Evolutionary conservation across 92 coral and sea anemone species (phyloP).

Genomic region (Parazoanthus darwini): DNA sequence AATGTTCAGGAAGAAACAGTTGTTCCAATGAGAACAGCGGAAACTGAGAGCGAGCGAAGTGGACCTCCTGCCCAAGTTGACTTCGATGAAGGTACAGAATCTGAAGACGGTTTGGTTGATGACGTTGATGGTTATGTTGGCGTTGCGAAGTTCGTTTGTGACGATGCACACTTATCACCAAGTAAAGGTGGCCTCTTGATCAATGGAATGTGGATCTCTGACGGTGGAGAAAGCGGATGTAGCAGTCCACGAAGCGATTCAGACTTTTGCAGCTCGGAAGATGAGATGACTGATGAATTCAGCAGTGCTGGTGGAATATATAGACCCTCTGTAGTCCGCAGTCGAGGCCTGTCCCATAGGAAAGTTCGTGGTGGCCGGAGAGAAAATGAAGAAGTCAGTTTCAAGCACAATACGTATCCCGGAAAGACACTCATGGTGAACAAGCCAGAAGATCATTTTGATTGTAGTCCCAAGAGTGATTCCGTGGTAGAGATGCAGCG

Average conservation of each 20-base stretch:
- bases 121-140: constrained; percentile 47
- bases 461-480: constrained; percentile 52
- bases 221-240: constrained; percentile 21
- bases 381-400: not conserved
- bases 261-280: constrained; percentile 67
- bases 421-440: constrained; percentile 2
- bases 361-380: constrained; percentile 7
- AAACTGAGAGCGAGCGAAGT: constrained; percentile 7
- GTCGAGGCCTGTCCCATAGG: not conserved
- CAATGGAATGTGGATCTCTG: constrained; percentile 66
- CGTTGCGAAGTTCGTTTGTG: constrained; percentile 48
- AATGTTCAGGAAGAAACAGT: not conserved
- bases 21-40: not conserved
- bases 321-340: not conserved
- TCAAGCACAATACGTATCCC: constrained; percentile 48
- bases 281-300: constrained; percentile 40
- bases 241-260: constrained; percentile 58
- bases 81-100: constrained; percentile 37
- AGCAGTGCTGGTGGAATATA: not conserved
- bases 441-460: not conserved
- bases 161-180: constrained; percentile 28
- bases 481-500: constrained; percentile 18
- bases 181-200: constrained; percentile 61
- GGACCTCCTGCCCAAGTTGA: not conserved
- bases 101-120: constrained; percentile 40